These are phyloP conservation scores for Gryllus bimaculatus DNA, from an alignment of 1,140 invertebrate genomes.

Conservation along the genomic window DNA sequence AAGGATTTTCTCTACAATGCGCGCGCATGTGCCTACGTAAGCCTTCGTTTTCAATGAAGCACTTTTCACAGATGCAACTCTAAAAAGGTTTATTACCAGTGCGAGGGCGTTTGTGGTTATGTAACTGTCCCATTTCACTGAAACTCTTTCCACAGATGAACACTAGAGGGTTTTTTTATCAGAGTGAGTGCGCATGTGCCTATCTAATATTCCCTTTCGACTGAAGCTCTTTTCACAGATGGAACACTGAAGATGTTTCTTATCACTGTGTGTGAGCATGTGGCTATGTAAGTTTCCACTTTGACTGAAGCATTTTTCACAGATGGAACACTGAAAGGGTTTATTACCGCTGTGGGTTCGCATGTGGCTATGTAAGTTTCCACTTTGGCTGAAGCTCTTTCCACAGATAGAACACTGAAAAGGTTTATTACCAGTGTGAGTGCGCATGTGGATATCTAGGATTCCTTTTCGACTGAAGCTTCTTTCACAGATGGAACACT, in stretches of 20 bases:
- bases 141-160: conserved; percentile 11
- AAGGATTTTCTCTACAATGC: conserved; percentile 10
- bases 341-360: conserved; percentile 34
- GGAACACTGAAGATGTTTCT: conserved; percentile 30
- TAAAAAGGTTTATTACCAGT: conserved; percentile 7
- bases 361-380: conserved; percentile 34
- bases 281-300: conserved; percentile 31
- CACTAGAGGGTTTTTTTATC: conserved; percentile 31
- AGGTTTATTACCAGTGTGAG: no score
- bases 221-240: conserved; percentile 33
- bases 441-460: no score
- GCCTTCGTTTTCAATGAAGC: not conserved
- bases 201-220: conserved; percentile 28
- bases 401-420: no score
- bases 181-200: conserved; percentile 32
- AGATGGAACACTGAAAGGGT: conserved; percentile 40
- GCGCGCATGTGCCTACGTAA: not conserved
- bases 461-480: no score
- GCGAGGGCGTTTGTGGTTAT: not conserved
- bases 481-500: no score
- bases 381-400: not conserved
- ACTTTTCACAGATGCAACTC: conserved; percentile 9
- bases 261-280: conserved; percentile 28
- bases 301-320: conserved; percentile 26
- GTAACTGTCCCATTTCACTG: not conserved